Base-by-base conservation (phyloP, 2,797 vertebrate species). In the Myotis myotis region DNA sequence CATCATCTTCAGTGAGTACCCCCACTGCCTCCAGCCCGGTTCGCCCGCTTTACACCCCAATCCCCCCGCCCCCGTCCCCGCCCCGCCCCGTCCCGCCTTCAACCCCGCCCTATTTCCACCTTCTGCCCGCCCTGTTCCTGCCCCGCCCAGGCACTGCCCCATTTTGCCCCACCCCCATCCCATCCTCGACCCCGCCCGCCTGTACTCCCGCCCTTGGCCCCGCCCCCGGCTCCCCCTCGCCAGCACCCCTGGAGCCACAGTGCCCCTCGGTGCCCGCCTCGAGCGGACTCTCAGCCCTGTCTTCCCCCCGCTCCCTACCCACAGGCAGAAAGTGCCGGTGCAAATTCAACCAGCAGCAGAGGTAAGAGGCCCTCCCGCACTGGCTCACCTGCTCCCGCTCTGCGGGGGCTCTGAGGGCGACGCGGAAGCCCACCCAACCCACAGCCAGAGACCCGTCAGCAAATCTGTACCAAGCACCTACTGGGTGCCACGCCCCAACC, bases 1-100 rank as follows among this genome's bases (percentile, higher is more conserved):
- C 81, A 98, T 99, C 94, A 97, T 99, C 13, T 97, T 99, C 97
- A 99, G 99, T 99, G 98, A 99, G 99, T 99, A 47, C 33, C 51
- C 36, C 51, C 33, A 22, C 20, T 3, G 38, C 41, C 38, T 44
- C n/a, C 79, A 30, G 25, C 12, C 57, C 2, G 3, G 30, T 15
- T 5, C 66, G 22, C n/a, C 64, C 0, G 25, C 6, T 62, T 57
- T 20, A 8, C 60, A 38, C 30, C 44, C 38, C 55, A 1, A 2
- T 16, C 36, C 19, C 9, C n/a, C 33, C 55, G 2, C 4, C 2
- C 47, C 38, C 82, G 6, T 22, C 20, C 49, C 64, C 6, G 19
- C 47, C 19, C 30, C 41, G n/a, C 86, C 36, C 38, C n/a, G 2
- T n/a, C 30, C 76, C 16, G 36, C 51, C n/a, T 36, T 28, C 71